phyloP scores from a whole-genome alignment of 2,797 vertebrate genomes.

The Acanthurus leucopareius region DNA sequence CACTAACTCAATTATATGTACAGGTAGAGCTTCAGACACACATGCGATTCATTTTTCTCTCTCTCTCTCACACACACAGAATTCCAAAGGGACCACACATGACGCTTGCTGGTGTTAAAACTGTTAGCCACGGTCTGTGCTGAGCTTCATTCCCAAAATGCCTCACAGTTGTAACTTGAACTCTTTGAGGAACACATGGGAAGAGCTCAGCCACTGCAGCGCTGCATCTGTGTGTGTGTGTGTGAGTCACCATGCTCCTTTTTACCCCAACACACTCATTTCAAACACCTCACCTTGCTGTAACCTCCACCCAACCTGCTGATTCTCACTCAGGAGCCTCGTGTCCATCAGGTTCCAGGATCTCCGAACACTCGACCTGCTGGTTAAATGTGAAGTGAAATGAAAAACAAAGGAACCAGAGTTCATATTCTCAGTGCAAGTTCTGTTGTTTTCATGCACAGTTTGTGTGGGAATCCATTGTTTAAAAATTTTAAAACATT shows the following conservation, averaged over 20 bases:
- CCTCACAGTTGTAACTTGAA: conserved; percentile 71
- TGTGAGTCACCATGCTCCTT: neutral
- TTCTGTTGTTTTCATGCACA: no score
- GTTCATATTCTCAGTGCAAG: no score
- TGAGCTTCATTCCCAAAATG: conserved; percentile 73
- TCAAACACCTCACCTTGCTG: neutral
- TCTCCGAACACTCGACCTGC: no score
- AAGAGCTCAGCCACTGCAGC: conserved; percentile 22
- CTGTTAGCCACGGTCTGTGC: conserved; percentile 73
- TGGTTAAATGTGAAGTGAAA: no score
- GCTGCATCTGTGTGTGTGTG: neutral
- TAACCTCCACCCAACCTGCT: neutral
- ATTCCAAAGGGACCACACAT: conserved; percentile 75
- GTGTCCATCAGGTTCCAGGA: no score
- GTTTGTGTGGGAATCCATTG: no score
- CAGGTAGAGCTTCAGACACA: conserved; percentile 37
- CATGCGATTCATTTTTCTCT: neutral
- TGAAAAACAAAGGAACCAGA: no score
- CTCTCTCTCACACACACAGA: neutral
- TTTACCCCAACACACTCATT: neutral
- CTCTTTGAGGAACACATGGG: conserved; percentile 66
- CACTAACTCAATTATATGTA: neutral
- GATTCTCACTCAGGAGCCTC: neutral
- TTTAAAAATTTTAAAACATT: no score
- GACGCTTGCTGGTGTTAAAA: conserved; percentile 68